Evolutionary conservation across 2,888 invertebrate genomes (phyloP), one percentile per base, ranked within the genome.

Genomic region (Ennomos erosarius): DNA sequence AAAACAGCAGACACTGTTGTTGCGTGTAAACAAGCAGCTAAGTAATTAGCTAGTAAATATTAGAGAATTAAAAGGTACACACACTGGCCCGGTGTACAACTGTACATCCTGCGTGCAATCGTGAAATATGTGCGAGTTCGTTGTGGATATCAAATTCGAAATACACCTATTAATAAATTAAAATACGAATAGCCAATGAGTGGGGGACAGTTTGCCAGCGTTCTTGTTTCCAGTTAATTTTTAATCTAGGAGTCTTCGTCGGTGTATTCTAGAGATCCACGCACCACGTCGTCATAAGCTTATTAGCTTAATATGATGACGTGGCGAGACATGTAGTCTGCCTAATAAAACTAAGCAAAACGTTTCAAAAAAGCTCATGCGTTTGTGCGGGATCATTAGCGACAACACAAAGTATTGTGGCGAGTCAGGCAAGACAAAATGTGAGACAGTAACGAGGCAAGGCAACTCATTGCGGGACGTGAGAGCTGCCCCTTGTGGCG

Each of bases 371-470:
- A 67, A 69, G 51, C 43, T 53, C 9, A 9, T 53, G 51, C 44
- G 40, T 47, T 39, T 57, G 49, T 42, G 55, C 47, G 74, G 71
- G 79, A 86, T 89, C 91, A 90, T 90, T 91, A 91, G 87, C 75
- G 85, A 80, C 79, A 80, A 83, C 82, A 81, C 73, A 74, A 78
- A 76, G 76, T 73, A 71, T 68, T 73, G 74, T 73, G 57, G 59
- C 71, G 72, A 70, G 76, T 75, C 73, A 71, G 74, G 71, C 74
- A 80, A 78, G 85, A 85, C 85, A 81, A 26, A 26, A 26, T 82
- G 80, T 77, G 84, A 83, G 86, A 87, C 88, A 85, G 86, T 91
- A 92, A 92, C 91, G 88, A 92, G 91, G 81, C 81, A 76, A 92
- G 91, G 81, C 81, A 76, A 84, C 81, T 88, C 90, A 88, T 87